Percentiles rank a stretch among this genome's conserved stretches.
Conservation (phyloP, 2,797 vertebrate genomes). For the Glyptemys insculpta region DNA sequence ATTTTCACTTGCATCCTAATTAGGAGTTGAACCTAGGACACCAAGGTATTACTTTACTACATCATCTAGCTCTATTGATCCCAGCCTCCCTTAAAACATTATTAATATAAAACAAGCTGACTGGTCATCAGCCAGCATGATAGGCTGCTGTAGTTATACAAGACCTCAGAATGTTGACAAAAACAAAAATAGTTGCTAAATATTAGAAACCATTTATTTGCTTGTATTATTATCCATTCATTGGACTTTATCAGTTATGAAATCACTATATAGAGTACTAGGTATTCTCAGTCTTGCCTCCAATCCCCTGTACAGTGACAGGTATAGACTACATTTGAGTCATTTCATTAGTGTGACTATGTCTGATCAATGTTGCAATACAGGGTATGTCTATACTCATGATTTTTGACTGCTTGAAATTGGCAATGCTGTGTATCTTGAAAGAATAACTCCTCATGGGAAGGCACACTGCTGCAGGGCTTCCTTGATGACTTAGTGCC, state of each 20-base stretch:
- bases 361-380: background rate
- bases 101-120: slow-evolving; percentile 3
- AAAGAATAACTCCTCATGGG: background rate
- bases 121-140: background rate
- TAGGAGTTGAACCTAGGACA: slow-evolving; percentile 55
- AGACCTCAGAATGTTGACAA: background rate
- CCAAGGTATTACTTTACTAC: slow-evolving; percentile 1
- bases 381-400: background rate
- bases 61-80: background rate
- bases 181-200: background rate
- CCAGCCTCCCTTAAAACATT: background rate
- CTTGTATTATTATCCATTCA: background rate
- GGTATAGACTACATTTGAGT: background rate
- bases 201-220: background rate
- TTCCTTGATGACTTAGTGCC: background rate
- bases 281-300: background rate
- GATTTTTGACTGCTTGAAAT: fast-evolving
- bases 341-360: background rate
- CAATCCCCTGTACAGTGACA: background rate
- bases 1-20: slow-evolving; percentile 59
- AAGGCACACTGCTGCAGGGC: background rate
- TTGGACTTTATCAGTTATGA: background rate
- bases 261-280: background rate
- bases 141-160: background rate
- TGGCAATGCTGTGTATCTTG: background rate